Evolutionary conservation across 2,113 vertebrate genomes (phyloP).

Genomic region (Mustelus asterias): DNA sequence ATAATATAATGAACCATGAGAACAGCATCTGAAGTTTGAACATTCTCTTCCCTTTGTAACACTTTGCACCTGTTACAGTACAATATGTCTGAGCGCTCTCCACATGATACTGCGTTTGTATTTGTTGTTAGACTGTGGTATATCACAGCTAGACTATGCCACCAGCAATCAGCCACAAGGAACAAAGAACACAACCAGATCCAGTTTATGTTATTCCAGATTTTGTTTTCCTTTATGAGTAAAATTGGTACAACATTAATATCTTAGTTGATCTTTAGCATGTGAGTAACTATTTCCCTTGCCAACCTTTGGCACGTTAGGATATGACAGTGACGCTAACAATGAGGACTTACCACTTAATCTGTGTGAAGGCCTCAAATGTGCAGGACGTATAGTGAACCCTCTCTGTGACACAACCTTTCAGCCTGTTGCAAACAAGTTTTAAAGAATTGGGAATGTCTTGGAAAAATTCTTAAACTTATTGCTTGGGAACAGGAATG

Average conservation of each 20-base stretch:
- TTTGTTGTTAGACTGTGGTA: neutral
- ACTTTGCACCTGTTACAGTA: neutral
- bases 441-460: neutral
- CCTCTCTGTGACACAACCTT: no score
- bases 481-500: neutral
- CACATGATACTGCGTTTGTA: neutral
- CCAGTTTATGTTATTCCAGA: conserved; percentile 19
- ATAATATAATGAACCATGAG: neutral
- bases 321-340: neutral
- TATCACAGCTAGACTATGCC: neutral
- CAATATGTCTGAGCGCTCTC: neutral
- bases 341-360: neutral
- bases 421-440: neutral
- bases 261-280: neutral
- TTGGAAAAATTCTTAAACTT: neutral
- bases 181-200: neutral
- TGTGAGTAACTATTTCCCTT: neutral
- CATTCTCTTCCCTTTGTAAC: neutral
- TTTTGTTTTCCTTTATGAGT: neutral
- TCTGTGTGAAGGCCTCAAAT: neutral
- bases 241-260: neutral
- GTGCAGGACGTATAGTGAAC: neutral
- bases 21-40: neutral
- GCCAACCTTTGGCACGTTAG: neutral
- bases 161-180: neutral